phyloP scores from a whole-genome alignment of 2,888 invertebrate genomes.

The Xylota segnis region DNA sequence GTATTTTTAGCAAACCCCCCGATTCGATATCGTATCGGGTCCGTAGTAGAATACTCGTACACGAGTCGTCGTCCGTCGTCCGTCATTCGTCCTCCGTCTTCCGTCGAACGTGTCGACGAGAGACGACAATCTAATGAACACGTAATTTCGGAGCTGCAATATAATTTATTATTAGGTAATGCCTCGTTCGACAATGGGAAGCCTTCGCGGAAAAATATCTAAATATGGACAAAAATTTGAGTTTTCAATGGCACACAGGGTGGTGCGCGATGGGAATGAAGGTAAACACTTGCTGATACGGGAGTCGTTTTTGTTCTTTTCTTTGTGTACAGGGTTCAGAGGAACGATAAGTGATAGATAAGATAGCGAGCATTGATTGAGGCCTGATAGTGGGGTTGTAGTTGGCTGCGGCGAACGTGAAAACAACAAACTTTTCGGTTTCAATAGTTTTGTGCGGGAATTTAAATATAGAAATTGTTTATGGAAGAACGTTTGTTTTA shows the following conservation, averaged over 20 bases:
- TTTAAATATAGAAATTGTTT: background rate
- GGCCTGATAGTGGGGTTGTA: background rate
- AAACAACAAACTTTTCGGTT: background rate
- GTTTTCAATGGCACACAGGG: background rate
- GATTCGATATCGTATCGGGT: slow-evolving; percentile 33
- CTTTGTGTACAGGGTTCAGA: slow-evolving; percentile 1
- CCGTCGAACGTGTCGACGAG: background rate
- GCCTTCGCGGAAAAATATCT: background rate
- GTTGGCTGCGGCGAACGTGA: background rate
- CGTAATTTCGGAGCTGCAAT: slow-evolving; percentile 17
- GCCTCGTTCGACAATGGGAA: slow-evolving; percentile 5
- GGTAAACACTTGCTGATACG: slow-evolving; percentile 12
- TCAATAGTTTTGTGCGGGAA: slow-evolving; percentile 17
- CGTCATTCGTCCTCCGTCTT: no score
- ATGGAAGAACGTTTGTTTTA: background rate
- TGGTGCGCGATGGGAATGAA: background rate
- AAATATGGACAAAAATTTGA: slow-evolving; percentile 21
- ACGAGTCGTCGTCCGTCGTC: no score
- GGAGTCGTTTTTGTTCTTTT: background rate
- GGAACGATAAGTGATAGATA: slow-evolving; percentile 32
- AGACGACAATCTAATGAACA: slow-evolving; percentile 32
- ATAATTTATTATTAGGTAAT: slow-evolving; percentile 18
- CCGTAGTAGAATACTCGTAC: slow-evolving; percentile 11
- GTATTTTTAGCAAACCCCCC: slow-evolving; percentile 37
- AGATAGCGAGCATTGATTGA: slow-evolving; percentile 24